A percentile compares a stretch with the other conserved stretches of the same genome.
These are phyloP conservation scores for Oscheius sp. DNA, from an alignment of 2,888 invertebrate species.

Conservation along the genomic window DNA sequence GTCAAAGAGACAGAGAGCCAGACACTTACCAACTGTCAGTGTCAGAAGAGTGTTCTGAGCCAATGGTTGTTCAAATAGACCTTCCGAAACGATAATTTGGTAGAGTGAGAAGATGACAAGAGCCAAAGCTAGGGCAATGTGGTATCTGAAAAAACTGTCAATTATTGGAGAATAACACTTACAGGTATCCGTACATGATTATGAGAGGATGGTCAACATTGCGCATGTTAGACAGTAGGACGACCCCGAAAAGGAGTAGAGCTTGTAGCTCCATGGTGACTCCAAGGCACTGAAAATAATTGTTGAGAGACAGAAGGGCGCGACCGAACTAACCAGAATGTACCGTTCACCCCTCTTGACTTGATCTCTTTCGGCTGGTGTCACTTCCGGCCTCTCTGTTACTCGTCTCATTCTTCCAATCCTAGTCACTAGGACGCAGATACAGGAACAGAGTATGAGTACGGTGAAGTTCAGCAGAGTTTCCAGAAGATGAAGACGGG, in stretches of 20 bases:
- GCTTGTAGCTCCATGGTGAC: constrained; percentile 33
- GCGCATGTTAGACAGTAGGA: not conserved
- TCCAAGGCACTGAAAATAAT: constrained; percentile 26
- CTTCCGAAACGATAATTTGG: constrained; percentile 29
- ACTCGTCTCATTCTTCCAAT: constrained; percentile 25
- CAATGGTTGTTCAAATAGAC: constrained; percentile 17
- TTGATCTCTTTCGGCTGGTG: constrained; percentile 1
- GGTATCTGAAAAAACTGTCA: constrained; percentile 1
- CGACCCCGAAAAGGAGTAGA: constrained; percentile 6
- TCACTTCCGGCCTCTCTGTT: not conserved
- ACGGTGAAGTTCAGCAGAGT: constrained; percentile 30
- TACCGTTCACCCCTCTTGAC: not conserved
- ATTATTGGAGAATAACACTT: too few relatives aligned
- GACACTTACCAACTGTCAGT: constrained; percentile 16
- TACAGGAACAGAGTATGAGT: constrained; percentile 1
- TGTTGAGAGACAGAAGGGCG: too few relatives aligned
- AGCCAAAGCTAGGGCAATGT: constrained; percentile 29
- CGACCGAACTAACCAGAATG: constrained; percentile 6
- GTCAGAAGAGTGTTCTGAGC: constrained; percentile 14
- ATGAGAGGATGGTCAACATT: constrained; percentile 31
- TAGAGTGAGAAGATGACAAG: constrained; percentile 34
- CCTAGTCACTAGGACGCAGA: constrained; percentile 16
- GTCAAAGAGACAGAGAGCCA: not conserved
- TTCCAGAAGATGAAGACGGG: constrained; percentile 32
- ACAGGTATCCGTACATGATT: constrained; percentile 32